Conservation (phyloP, 2,113 vertebrate genomes). For the Pleuronectes platessa region DNA sequence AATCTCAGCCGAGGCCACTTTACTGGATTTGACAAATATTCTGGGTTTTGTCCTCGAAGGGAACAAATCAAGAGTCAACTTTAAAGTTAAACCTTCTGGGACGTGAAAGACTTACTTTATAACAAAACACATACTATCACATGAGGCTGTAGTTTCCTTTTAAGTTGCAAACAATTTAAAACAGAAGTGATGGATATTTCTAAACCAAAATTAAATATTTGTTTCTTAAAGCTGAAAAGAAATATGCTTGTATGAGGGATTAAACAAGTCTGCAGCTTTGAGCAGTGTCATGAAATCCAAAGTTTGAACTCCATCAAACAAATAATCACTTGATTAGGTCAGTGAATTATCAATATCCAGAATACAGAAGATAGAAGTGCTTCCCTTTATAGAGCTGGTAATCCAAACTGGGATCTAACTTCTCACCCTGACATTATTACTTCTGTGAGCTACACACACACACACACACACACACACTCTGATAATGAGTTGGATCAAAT, state of each 20-base stretch:
- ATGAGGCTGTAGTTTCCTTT: neutral
- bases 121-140: neutral
- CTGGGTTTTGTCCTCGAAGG: neutral
- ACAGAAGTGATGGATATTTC: neutral
- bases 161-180: neutral
- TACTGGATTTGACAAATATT: conserved; percentile 6
- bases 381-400: neutral
- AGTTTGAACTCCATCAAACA: neutral
- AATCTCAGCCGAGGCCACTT: conserved; percentile 27
- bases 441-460: conserved; percentile 13
- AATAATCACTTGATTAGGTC: neutral
- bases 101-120: neutral
- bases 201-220: neutral
- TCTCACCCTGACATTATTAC: conserved; percentile 13
- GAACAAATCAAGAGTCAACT: conserved; percentile 1
- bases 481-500: neutral
- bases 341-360: neutral
- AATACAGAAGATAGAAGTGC: conserved; percentile 6
- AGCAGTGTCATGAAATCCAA: neutral
- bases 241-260: neutral
- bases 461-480: neutral
- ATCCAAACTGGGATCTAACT: conserved; percentile 15
- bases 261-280: neutral
- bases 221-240: neutral
- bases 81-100: neutral